Evolutionary conservation across 2,888 invertebrate species (phyloP).

Genomic region (Callyntrura sp.): DNA sequence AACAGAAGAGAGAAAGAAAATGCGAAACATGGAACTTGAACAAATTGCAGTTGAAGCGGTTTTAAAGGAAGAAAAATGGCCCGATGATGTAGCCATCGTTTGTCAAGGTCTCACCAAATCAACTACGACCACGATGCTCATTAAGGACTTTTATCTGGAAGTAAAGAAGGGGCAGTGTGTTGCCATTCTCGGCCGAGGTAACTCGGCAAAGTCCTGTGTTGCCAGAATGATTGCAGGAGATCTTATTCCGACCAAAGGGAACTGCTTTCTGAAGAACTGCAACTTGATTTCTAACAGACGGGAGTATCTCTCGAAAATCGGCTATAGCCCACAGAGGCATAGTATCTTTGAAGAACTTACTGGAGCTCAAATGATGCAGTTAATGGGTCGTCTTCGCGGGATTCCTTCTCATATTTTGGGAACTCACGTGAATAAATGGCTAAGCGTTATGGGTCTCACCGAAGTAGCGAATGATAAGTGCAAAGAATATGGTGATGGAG

Average conservation of each 20-base stretch:
- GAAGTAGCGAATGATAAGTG: constrained; percentile 72
- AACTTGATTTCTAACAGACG: constrained; percentile 73
- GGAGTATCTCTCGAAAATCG: constrained; percentile 76
- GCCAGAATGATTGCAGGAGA: constrained; percentile 77
- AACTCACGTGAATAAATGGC: constrained; percentile 80
- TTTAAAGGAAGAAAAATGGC: neutral
- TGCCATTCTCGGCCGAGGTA: constrained; percentile 79
- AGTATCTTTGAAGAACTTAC: constrained; percentile 77
- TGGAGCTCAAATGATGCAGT: constrained; percentile 79
- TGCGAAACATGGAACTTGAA: no score
- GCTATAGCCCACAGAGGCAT: constrained; percentile 80
- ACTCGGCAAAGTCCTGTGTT: constrained; percentile 77
- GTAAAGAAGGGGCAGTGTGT: constrained; percentile 79
- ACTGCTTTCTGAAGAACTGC: constrained; percentile 68
- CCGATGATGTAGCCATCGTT: constrained; percentile 67
- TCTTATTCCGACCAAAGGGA: constrained; percentile 77
- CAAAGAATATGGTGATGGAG: constrained; percentile 68
- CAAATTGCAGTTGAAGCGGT: neutral
- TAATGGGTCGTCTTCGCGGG: constrained; percentile 80
- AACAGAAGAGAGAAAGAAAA: no score
- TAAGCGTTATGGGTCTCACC: constrained; percentile 74
- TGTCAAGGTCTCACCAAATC: constrained; percentile 78
- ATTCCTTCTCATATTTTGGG: constrained; percentile 63
- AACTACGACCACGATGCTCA: constrained; percentile 68
- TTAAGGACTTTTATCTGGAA: constrained; percentile 77